These are phyloP conservation scores for Eilema depressum DNA, from an alignment of 2,888 invertebrate species.

Conservation along the genomic window DNA sequence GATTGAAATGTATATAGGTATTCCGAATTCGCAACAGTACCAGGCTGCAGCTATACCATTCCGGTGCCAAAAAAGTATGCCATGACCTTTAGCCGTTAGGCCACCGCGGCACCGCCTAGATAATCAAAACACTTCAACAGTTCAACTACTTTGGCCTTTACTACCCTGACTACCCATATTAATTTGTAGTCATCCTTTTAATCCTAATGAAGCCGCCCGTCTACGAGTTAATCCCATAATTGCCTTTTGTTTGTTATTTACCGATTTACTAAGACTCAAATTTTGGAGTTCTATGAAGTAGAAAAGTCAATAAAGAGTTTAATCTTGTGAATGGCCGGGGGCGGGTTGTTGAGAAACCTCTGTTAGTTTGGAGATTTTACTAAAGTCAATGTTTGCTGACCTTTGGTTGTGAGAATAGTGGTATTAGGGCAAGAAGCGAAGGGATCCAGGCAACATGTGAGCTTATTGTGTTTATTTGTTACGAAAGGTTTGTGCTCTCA, in stretches of 20 bases:
- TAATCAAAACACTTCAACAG: too few relatives aligned
- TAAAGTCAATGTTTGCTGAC: constrained; percentile 17
- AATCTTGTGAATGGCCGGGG: constrained; percentile 47
- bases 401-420: constrained; percentile 9
- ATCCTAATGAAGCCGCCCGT: constrained; percentile 9
- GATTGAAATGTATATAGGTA: too few relatives aligned
- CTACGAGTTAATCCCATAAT: constrained; percentile 40
- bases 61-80: too few relatives aligned
- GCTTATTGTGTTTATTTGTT: neutral
- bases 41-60: too few relatives aligned
- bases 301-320: constrained; percentile 47
- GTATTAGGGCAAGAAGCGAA: constrained; percentile 3
- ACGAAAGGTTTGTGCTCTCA: neutral
- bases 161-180: neutral
- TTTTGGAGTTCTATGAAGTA: constrained; percentile 43
- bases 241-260: constrained; percentile 44
- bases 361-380: constrained; percentile 13
- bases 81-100: too few relatives aligned
- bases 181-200: neutral
- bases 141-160: too few relatives aligned
- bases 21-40: too few relatives aligned
- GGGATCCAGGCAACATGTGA: neutral
- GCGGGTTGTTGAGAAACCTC: constrained; percentile 25
- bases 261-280: constrained; percentile 43
- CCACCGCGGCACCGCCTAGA: too few relatives aligned